phyloP scores from a whole-genome alignment of 2,888 invertebrate species.

The Branchipolynoe longqiensis region DNA sequence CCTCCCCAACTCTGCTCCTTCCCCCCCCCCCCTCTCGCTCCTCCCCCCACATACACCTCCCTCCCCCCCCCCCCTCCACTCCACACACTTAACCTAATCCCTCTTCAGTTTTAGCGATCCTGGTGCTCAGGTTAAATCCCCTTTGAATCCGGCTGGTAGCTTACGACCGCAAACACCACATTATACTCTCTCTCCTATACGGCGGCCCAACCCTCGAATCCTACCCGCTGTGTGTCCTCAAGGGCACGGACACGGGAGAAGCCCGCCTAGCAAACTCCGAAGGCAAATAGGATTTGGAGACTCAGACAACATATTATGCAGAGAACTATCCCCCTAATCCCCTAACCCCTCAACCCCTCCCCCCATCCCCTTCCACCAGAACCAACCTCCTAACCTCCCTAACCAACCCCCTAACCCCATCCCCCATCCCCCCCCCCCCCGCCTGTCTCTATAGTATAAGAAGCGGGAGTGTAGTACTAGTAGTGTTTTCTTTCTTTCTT shows the following conservation, averaged over 20 bases:
- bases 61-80: background rate
- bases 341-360: too few species aligned
- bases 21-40: too few species aligned
- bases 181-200: background rate
- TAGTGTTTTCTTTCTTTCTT: too few species aligned
- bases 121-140: constrained; percentile 4
- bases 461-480: too few species aligned
- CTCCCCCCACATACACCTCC: background rate
- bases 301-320: background rate
- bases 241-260: background rate
- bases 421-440: too few species aligned
- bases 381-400: too few species aligned
- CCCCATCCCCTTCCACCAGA: too few species aligned
- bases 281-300: constrained; percentile 27
- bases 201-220: constrained; percentile 18
- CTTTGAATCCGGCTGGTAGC: constrained; percentile 20
- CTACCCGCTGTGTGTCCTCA: constrained; percentile 6
- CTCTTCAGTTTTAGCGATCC: constrained; percentile 37
- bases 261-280: background rate
- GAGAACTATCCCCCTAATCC: too few species aligned
- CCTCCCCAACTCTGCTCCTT: too few species aligned
- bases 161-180: constrained; percentile 11
- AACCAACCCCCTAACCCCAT: too few species aligned
- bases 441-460: too few species aligned
- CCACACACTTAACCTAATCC: background rate